phyloP scores from a whole-genome alignment of 2,888 invertebrate genomes.

The Lacanobia oleracea region DNA sequence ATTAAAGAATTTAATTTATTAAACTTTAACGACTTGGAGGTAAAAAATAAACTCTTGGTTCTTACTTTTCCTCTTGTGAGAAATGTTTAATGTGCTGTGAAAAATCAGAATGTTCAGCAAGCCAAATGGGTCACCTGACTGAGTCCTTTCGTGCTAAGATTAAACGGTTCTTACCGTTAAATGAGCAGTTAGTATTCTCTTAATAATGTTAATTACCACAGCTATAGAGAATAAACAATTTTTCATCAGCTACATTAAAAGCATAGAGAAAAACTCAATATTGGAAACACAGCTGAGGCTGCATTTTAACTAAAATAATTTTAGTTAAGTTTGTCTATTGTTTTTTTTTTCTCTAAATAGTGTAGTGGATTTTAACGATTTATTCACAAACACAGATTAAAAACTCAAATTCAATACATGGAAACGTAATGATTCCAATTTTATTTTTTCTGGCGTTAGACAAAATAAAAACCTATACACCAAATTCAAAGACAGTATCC shows the following conservation, averaged over 20 bases:
- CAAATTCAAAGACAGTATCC: neutral
- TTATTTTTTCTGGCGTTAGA: too few relatives aligned
- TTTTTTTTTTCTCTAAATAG: too few relatives aligned
- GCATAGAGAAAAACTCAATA: neutral
- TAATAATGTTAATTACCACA: constrained; percentile 3
- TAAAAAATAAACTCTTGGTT: constrained; percentile 16
- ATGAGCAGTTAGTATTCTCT: constrained; percentile 11
- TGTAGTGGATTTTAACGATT: too few relatives aligned
- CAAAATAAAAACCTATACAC: neutral
- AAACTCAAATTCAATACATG: too few relatives aligned
- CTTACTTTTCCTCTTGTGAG: neutral
- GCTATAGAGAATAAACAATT: neutral
- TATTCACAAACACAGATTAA: too few relatives aligned
- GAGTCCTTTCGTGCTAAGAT: neutral
- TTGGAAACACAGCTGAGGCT: neutral
- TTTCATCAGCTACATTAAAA: neutral
- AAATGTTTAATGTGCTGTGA: constrained; percentile 3
- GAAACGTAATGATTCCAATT: too few relatives aligned
- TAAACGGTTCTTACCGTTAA: constrained; percentile 11
- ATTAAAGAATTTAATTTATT: constrained; percentile 46
- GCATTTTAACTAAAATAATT: neutral
- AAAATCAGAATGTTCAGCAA: constrained; percentile 7
- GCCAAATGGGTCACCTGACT: neutral
- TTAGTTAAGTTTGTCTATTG: too few relatives aligned
- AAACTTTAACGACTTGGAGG: constrained; percentile 31